Evolutionary conservation across 2,797 vertebrate species (phyloP), one percentile per base, ranked within the genome.

Genomic region (Micropoecilia bifurca): DNA sequence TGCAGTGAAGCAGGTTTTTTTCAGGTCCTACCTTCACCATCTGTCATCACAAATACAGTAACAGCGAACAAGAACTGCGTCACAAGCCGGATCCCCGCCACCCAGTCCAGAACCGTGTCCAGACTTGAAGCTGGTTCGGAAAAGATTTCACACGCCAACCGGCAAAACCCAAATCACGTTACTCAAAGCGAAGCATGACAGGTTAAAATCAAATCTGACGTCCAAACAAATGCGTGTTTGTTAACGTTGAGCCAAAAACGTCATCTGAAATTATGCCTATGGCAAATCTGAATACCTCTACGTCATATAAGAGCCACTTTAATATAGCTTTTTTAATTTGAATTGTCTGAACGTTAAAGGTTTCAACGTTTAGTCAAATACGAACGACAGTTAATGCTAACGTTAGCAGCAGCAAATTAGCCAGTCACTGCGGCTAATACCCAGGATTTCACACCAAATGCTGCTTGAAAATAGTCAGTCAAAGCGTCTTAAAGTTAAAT

Each of bases 321-420:
- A 1, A 3, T 4, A 25, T n/a, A n/a, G 22, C 12, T 45, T 25
- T 43, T 9, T 41, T 41, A 68, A 46, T 39, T 18, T 14, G 10
- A n/a, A 39, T 22, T 36, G 12, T 68, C 12, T 41, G 36, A 68
- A 68, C 63, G 63, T 68, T 68, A 22, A 33, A 46, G 18, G 18
- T 41, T 36, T 39, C 5, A 28, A 28, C 50, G 22, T 57, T 74
- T 28, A 59, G 3, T n/a, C 22, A 76, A 47, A 30, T 41, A 75
- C 14, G 75, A 57, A 75, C 14, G 75, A 57, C 36, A 25, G 57
- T 36, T 79, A 25, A 53, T 63, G 83, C 68, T 86, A 79, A 69
- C 74, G 48, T 76, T 83, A 87, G 78, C 84, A 41, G 18, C 18
- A 20, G 39, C 73, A 73, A 13, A 1, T 75, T 81, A 82, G 71